These are phyloP conservation scores for Drosophila ezoana DNA, from an alignment of 2,888 invertebrate genomes.

Conservation along the genomic window DNA sequence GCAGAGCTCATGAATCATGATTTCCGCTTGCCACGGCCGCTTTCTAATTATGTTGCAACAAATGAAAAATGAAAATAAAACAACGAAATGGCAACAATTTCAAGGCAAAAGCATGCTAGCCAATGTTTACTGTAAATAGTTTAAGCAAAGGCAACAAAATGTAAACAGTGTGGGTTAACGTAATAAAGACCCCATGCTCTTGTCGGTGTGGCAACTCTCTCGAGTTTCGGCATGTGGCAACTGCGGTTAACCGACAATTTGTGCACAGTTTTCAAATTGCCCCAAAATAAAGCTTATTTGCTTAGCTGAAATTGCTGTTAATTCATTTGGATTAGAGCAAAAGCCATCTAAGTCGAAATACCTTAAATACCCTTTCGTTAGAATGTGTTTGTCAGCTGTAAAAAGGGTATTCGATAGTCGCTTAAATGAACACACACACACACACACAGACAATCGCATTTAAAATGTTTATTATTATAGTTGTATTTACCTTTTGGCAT, in stretches of 20 bases:
- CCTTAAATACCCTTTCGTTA: neutral
- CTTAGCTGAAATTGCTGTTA: constrained; percentile 57
- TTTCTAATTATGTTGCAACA: constrained; percentile 74
- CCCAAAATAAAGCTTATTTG: constrained; percentile 47
- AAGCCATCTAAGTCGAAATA: neutral
- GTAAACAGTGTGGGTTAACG: constrained; percentile 23
- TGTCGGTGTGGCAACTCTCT: constrained; percentile 42
- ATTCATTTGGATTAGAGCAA: constrained; percentile 58
- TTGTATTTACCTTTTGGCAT: constrained; percentile 68
- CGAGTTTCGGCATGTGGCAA: constrained; percentile 74
- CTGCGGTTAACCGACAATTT: constrained; percentile 77
- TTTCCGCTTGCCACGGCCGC: constrained; percentile 64
- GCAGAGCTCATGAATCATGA: constrained; percentile 72
- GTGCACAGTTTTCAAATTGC: constrained; percentile 68
- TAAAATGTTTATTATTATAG: constrained; percentile 74
- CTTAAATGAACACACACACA: neutral
- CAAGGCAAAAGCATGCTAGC: constrained; percentile 31
- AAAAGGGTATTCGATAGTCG: neutral
- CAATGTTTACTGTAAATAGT: constrained; percentile 67
- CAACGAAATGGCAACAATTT: constrained; percentile 57
- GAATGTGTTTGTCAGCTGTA: neutral
- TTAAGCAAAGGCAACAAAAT: constrained; percentile 50
- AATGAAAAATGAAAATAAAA: constrained; percentile 11
- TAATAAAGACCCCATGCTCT: constrained; percentile 63
- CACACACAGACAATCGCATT: constrained; percentile 42